Evolutionary conservation across 2,113 vertebrate genomes (phyloP), one percentile per base, ranked within the genome.

Genomic region (Entelurus aequoreus): DNA sequence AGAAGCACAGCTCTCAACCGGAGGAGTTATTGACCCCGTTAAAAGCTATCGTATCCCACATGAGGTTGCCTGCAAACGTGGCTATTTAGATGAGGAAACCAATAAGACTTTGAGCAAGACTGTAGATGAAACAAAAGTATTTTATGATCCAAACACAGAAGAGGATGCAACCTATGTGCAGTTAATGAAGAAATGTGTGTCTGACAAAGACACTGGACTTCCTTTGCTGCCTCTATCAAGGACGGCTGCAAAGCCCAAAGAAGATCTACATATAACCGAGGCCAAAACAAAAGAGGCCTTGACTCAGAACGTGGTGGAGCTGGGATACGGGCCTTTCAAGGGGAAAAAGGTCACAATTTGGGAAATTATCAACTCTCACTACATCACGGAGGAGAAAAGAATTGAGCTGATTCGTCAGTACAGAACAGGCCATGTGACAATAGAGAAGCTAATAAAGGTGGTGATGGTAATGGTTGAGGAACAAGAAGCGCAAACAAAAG

Each of bases 321-420:
- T 98, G 8, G 91, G 94, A 0, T 83, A 88, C 52, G 96, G 95
- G 69, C 87, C 89, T 68, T 90, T 95, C 76, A 92, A 91, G 81
- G 96, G 94, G 59, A 90, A 68, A 81, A 91, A 89, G 0, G 81
- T 97, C 68, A 96, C 93, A 0, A 84, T 97, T 40, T 99, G 97
- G 97, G 95, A 99, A 54, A 90, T 99, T 62, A 94, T 99, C 19
- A 89, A 93, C 79, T 98, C 96, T 0, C 92, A 97, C 48, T 98
- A 97, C 82, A 92, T 99, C 69, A 93, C 93, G 0, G 94, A 93
- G 56, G 94, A 94, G 54, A 95, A 97, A 82, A 88, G 94, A 56
- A 84, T 87, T 14, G 90, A 97, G 40, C 82, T 99, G 5, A 92
- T 99, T 7, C 90, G 92, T 0, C 94, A 94, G 75, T 98, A 94